Conservation (phyloP, 1,140 invertebrate species). For the Bombus terrestris region DNA sequence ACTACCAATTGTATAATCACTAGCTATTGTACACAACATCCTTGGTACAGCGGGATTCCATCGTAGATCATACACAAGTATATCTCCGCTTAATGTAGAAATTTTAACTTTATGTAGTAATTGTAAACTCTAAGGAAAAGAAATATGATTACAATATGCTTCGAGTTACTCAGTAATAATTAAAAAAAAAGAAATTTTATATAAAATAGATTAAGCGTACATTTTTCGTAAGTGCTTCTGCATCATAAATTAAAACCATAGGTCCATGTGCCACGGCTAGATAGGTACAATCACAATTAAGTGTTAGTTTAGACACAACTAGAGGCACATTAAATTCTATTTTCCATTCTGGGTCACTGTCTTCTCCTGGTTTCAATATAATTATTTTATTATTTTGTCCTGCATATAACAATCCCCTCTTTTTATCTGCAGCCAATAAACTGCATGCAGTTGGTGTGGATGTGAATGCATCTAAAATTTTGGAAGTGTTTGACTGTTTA, state of each 20-base stretch:
- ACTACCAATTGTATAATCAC: slow-evolving; percentile 76
- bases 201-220: slow-evolving; percentile 46
- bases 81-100: slow-evolving; percentile 56
- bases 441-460: slow-evolving; percentile 68
- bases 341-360: slow-evolving; percentile 71
- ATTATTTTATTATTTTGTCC: slow-evolving; percentile 75
- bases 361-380: slow-evolving; percentile 69
- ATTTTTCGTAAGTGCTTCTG: slow-evolving; percentile 67
- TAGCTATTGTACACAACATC: slow-evolving; percentile 77
- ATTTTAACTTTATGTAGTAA: slow-evolving; percentile 74
- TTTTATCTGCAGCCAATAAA: slow-evolving; percentile 74
- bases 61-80: slow-evolving; percentile 71
- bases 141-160: slow-evolving; percentile 31
- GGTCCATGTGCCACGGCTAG: slow-evolving; percentile 72
- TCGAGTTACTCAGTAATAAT: background rate
- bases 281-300: slow-evolving; percentile 78
- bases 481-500: slow-evolving; percentile 69
- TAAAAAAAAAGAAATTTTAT: background rate
- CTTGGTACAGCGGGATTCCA: slow-evolving; percentile 80
- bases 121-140: slow-evolving; percentile 69
- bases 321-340: slow-evolving; percentile 71
- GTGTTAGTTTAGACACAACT: slow-evolving; percentile 67
- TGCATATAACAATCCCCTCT: slow-evolving; percentile 77
- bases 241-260: slow-evolving; percentile 75
- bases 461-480: slow-evolving; percentile 73